A percentile compares a stretch with the other conserved stretches of the same genome.
phyloP scores from a whole-genome alignment of 2,113 vertebrate genomes.

The Romanogobio albipinnatus region DNA sequence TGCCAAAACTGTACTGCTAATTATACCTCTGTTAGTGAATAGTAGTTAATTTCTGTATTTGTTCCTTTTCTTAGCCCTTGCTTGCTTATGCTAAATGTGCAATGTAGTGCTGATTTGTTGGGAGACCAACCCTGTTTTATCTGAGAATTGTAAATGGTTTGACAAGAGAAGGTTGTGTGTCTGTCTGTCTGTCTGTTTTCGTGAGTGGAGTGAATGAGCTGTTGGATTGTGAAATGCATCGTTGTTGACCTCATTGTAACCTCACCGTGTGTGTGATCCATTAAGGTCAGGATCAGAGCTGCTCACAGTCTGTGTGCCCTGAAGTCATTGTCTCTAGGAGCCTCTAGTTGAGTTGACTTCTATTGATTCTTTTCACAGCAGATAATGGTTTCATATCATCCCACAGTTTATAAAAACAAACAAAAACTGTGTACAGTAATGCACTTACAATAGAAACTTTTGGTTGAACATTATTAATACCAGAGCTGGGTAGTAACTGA shows the following conservation, averaged over 20 bases:
- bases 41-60: conserved; percentile 43
- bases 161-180: conserved; percentile 40
- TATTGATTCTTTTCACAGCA: background rate
- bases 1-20: conserved; percentile 20
- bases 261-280: conserved; percentile 6
- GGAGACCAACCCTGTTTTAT: conserved; percentile 7
- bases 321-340: conserved; percentile 32
- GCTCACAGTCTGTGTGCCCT: conserved; percentile 45
- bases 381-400: background rate
- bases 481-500: too few species aligned
- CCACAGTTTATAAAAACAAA: background rate
- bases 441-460: background rate
- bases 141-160: conserved; percentile 26
- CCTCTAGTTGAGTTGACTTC: conserved; percentile 19
- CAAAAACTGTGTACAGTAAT: background rate
- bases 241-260: conserved; percentile 58
- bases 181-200: conserved; percentile 38
- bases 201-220: conserved; percentile 38
- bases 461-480: too few species aligned
- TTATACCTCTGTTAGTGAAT: conserved; percentile 47
- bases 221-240: conserved; percentile 55
- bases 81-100: conserved; percentile 52
- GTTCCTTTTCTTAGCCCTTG: conserved; percentile 53
- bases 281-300: conserved; percentile 30
- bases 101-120: conserved; percentile 44